Percentiles rank a stretch among this genome's conserved stretches.
These are phyloP conservation scores for Acrocephalus arundinaceus DNA, from an alignment of 2,113 vertebrate genomes.

Conservation along the genomic window DNA sequence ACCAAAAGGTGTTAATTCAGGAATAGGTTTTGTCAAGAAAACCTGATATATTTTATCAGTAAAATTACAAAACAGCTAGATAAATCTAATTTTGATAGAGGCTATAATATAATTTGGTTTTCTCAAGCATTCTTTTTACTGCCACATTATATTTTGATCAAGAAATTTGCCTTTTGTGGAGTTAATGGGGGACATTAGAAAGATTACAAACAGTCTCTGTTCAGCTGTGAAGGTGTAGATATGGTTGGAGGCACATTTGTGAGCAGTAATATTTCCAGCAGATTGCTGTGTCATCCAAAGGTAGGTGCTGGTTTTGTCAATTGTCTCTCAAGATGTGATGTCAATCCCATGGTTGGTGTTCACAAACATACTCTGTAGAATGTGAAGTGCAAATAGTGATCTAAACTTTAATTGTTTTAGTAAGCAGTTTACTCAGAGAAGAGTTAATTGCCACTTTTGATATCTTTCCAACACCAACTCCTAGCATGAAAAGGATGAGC, in stretches of 20 bases:
- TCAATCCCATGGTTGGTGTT: background rate
- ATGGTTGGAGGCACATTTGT: background rate
- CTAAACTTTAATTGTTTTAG: background rate
- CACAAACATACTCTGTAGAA: background rate
- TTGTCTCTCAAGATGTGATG: background rate
- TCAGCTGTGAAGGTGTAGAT: background rate
- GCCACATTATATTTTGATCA: background rate
- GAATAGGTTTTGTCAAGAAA: background rate
- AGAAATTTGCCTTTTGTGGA: background rate
- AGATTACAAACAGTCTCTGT: background rate
- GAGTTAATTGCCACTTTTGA: background rate
- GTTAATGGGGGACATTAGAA: background rate
- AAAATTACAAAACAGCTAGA: background rate
- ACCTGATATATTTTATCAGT: background rate
- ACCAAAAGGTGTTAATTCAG: background rate
- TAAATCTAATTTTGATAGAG: background rate
- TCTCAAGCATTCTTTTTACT: background rate
- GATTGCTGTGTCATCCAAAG: background rate
- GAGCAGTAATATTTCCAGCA: background rate
- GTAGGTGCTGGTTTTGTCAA: background rate
- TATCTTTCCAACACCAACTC: background rate
- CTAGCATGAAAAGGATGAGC: background rate
- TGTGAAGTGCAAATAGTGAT: background rate
- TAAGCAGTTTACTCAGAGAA: background rate
- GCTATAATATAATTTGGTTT: background rate